phyloP scores from a whole-genome alignment of 2,797 vertebrate species.

The Sebastes hopkinsi region DNA sequence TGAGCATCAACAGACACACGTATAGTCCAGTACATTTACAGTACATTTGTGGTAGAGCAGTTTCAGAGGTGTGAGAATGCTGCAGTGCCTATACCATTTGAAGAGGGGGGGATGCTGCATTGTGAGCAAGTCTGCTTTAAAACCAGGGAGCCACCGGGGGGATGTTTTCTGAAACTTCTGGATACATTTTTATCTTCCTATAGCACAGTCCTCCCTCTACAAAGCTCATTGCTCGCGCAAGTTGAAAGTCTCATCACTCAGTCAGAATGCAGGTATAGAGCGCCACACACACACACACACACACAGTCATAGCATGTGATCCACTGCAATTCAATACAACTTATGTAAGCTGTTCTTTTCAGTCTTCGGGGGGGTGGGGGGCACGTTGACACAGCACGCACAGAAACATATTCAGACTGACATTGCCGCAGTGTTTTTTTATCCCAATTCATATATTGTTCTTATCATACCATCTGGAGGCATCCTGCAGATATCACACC shows the following conservation, averaged over 20 bases:
- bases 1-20: background rate
- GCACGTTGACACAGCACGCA: slow-evolving; percentile 6
- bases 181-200: slow-evolving; percentile 61
- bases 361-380: background rate
- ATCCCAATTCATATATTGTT: background rate
- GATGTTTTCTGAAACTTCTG: slow-evolving; percentile 56
- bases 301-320: slow-evolving; percentile 4
- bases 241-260: background rate
- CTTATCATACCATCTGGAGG: background rate
- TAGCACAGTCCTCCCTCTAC: slow-evolving; percentile 13
- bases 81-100: slow-evolving; percentile 59
- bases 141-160: slow-evolving; percentile 53
- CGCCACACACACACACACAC: background rate
- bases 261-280: slow-evolving; percentile 19
- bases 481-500: background rate
- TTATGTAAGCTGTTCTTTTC: slow-evolving; percentile 39
- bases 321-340: slow-evolving; percentile 32
- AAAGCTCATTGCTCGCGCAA: background rate
- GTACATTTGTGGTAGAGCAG: slow-evolving; percentile 24
- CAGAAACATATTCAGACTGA: background rate
- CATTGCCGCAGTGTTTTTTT: slow-evolving; percentile 17
- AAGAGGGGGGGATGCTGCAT: slow-evolving; percentile 62
- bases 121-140: slow-evolving; percentile 56
- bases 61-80: slow-evolving; percentile 48
- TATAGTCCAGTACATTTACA: background rate